Base-by-base conservation (phyloP, 1,140 invertebrate species). In the Nylanderia fulva region DNA sequence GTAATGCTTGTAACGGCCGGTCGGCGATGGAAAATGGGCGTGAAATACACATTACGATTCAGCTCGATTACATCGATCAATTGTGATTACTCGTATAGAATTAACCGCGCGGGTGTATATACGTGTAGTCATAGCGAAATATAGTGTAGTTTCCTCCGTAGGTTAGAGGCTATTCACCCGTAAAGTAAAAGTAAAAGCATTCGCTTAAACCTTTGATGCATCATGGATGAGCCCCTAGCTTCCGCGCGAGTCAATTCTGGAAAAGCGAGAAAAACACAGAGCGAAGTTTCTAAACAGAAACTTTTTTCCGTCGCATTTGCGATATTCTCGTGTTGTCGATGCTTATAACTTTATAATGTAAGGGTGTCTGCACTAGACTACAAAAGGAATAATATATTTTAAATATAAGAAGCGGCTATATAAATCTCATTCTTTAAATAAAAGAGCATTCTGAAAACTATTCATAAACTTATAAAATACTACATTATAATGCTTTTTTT, bases 1-100 rank as follows among this genome's bases (percentile, higher is more conserved):
- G 42, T 75, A 74, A 74, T 24, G 48, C 79, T 11, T 56, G 68
- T 29, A 48, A 52, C 36, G 54, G 15, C 52, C 24, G n/a, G 18
- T 21, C 6, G 15, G 3, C 29, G 54, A 18, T 36, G 71, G 42
- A 64, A 77, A 64, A 77, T 21, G 36, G 18, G 24, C 82, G 82
- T 77, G 48, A 56, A 76, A 45, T 66, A 48, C 15, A 6, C 6
- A 54, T 84, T 58, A n/a, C 54, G 39, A 74, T 58, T 58, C 45
- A 72, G 54, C 68, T 58, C 61, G 61, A 80, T 80, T 21, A 64
- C 42, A 36, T n/a, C 54, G 66, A 58, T 61, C 68, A 36, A 74
- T 60, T 45, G 68, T 52, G 36, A 69, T 72, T 45, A 42, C 29
- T 15, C 9, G 45, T n/a, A n/a, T n/a, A 4, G 9, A 29, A 64